These are phyloP conservation scores for Onthophagus taurus DNA, from an alignment of 1,140 invertebrate species.

Conservation along the genomic window DNA sequence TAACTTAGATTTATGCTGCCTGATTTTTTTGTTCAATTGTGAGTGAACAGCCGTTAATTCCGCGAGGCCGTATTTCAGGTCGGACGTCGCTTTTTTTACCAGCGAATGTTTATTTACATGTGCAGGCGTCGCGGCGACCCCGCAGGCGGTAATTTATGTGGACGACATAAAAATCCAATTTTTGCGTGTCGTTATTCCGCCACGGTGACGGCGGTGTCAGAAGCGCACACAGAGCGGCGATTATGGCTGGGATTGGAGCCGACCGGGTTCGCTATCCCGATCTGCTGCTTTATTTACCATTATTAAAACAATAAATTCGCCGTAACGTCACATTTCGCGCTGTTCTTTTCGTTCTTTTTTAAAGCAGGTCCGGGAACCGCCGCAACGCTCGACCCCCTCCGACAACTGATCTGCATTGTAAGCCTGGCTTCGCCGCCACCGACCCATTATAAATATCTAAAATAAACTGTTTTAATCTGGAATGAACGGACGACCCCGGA, in stretches of 20 bases:
- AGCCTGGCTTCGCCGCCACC: conserved; percentile 19
- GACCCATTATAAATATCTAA: conserved; percentile 38
- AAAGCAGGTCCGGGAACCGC: neutral
- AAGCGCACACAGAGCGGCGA: neutral
- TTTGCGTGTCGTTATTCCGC: conserved; percentile 12
- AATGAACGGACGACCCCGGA: no score
- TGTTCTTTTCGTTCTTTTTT: conserved; percentile 12
- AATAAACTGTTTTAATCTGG: conserved; percentile 40
- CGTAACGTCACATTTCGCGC: conserved; percentile 31
- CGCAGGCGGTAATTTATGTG: conserved; percentile 34
- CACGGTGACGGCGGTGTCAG: neutral
- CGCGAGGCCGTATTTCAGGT: no score
- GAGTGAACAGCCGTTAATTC: no score
- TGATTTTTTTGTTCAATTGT: no score
- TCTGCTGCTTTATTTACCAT: conserved; percentile 39
- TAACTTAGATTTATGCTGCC: no score
- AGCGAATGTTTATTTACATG: no score
- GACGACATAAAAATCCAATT: conserved; percentile 35
- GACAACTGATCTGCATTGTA: conserved; percentile 39
- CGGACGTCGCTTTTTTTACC: no score
- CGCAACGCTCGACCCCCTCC: conserved; percentile 15
- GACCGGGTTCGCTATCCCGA: conserved; percentile 19
- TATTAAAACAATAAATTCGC: conserved; percentile 40
- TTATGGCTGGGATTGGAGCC: conserved; percentile 5
- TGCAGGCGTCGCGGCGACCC: no score